Base-by-base conservation (phyloP, 1,140 invertebrate species). In the Pachyrhynchus sulphureomaculatus region DNA sequence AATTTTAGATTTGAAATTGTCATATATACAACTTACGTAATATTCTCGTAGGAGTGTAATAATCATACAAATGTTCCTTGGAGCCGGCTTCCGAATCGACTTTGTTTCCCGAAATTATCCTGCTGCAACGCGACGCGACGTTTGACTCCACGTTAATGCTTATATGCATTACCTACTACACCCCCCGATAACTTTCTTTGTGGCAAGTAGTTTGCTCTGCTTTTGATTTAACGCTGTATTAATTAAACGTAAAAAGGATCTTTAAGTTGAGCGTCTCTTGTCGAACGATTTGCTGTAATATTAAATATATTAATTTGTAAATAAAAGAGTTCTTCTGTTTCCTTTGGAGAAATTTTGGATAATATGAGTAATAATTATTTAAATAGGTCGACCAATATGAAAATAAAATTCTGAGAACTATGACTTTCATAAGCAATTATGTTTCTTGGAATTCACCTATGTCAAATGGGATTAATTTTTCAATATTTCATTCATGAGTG, bases 61-160 rank as follows among this genome's bases (percentile, higher is more conserved):
- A 47, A 44, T 56, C 53, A 56, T 56, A 56, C 53, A 56, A 56
- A 56, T 56, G 53, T 56, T 8, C 53, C 20, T 18, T 13, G 20
- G 17, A 44, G 39, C 26, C 53, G 41, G 13, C 41, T 56, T 45
- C 33, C 34, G 42, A 34, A 44, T 47, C 42, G 53, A 56, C 39
- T 45, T 45, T 44, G 53, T 29, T 45, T 56, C 53, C 23, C 32
- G 53, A 36, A 56, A 56, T 56, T 45, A 47, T 56, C 42, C 42
- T 56, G 41, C 29, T 23, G 39, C 53, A 41, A 41, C 37, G 36
- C 45, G 41, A 17, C 13, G 39, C 53, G 53, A 41, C 37, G 36
- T 56, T 56, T 56, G 53, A 47, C 41, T 56, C 17, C 12, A 32
- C 42, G 42, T 56, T 56, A 44, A 56, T 45, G 41, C 26, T 17